Evolutionary conservation across 2,797 vertebrate genomes (phyloP), one percentile per base, ranked within the genome.

Genomic region (Spheniscus humboldti): DNA sequence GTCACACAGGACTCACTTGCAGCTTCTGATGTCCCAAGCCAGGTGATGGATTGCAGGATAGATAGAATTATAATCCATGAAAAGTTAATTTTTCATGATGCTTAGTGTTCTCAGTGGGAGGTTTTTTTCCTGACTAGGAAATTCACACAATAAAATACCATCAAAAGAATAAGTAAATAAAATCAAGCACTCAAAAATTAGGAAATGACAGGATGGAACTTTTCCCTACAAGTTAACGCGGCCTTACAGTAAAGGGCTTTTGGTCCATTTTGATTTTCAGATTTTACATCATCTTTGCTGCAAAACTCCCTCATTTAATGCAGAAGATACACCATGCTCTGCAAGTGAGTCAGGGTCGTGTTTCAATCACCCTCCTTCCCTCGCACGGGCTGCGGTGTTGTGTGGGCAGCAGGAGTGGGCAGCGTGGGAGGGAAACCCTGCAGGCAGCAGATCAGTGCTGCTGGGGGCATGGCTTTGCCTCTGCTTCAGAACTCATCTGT

Each of bases 301-400:
- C 50, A 89, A 87, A n/a, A 41, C 25, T 59, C 27, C 27, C 23
- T 77, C 33, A 39, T 74, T 60, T 62, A 59, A 39, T 50, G 37
- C 59, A 66, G 47, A 86, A 71, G 30, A 55, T 39, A 13, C 25
- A 33, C 71, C 35, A 5, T 41, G 56, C 12, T 25, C 30, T 77
- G 23, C 23, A 13, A 53, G 60, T 5, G 45, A 62, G 15, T 45
- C 31, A 8, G 5, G 47, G 31, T 4, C 67, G 73, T 41, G 31
- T 35, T 86, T 88, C 43, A 28, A 0, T n/a, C 53, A 6, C 59
- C 4, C 3, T 33, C 17, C 14, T 59, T 53, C 35, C 48, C 23
- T 71, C 1, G 2, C 6, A 1, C 0, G 0, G 52, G 12, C 68
- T 78, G 53, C 1, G 8, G 41, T 7, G 13, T 1, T 62, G 55